Percentiles rank a stretch among this genome's conserved stretches.
Evolutionary conservation across 1,140 invertebrate species (phyloP).

Genomic region (Drosophila oshimai): DNA sequence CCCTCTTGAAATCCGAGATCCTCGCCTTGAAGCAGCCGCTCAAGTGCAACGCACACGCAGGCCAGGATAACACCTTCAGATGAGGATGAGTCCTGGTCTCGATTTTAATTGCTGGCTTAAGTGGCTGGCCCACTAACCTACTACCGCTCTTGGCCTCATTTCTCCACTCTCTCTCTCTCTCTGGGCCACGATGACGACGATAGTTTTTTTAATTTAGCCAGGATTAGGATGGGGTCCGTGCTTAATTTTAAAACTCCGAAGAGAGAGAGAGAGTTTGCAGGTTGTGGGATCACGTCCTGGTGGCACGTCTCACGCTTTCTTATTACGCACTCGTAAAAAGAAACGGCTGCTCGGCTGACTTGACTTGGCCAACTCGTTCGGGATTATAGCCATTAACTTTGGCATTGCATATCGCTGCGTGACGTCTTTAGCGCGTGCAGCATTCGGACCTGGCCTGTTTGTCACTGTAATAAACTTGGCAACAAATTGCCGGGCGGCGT

Average conservation of each 20-base stretch:
- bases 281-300: conserved; percentile 59
- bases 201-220: conserved; percentile 68
- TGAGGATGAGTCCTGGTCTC: conserved; percentile 15
- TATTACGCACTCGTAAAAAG: conserved; percentile 79
- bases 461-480: conserved; percentile 76
- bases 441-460: conserved; percentile 50
- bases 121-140: conserved; percentile 64
- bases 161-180: conserved; percentile 7
- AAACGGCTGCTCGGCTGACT: conserved; percentile 56
- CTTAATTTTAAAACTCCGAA: conserved; percentile 58
- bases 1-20: no score
- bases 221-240: conserved; percentile 59
- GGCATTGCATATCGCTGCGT: conserved; percentile 58
- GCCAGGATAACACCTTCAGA: conserved; percentile 11
- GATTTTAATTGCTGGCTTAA: conserved; percentile 71
- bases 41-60: conserved; percentile 62
- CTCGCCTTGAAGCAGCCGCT: conserved; percentile 32
- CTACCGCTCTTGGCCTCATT: conserved; percentile 2
- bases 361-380: conserved; percentile 48
- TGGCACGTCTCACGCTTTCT: conserved; percentile 64
- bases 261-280: conserved; percentile 7
- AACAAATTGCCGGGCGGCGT: conserved; percentile 63
- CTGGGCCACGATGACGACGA: conserved; percentile 6
- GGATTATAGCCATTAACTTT: conserved; percentile 78
- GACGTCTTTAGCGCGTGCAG: conserved; percentile 45